Conservation (phyloP, 53 echinoderm and acorn worm genomes). For the Mesocentrotus franciscanus region DNA sequence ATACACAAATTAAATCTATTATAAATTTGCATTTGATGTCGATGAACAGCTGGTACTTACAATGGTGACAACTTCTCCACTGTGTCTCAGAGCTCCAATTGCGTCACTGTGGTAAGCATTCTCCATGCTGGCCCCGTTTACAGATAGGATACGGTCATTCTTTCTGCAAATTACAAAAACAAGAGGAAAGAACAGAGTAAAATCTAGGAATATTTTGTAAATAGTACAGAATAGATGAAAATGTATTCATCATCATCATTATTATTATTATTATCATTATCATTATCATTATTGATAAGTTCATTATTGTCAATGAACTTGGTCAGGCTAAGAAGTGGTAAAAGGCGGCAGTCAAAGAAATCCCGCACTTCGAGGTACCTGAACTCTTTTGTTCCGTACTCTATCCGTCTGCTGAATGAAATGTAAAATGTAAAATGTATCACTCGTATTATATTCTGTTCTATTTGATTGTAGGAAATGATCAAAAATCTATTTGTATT, state of each 20-base stretch:
- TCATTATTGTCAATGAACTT: too few relatives aligned
- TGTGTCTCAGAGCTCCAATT: conserved; percentile 77
- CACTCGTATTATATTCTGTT: too few relatives aligned
- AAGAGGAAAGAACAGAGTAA: not conserved
- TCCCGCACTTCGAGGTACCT: too few relatives aligned
- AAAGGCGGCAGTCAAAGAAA: too few relatives aligned
- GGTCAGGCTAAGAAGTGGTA: too few relatives aligned
- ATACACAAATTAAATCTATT: not conserved
- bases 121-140: conserved; percentile 85
- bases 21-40: too few relatives aligned
- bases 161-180: conserved; percentile 66
- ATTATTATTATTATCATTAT: not conserved
- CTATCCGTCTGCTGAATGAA: too few relatives aligned
- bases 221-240: not conserved
- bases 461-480: too few relatives aligned
- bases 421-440: too few relatives aligned
- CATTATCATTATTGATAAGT: not conserved
- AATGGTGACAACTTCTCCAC: conserved; percentile 77
- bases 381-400: too few relatives aligned
- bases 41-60: conserved; percentile 70
- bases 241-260: not conserved
- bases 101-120: conserved; percentile 86
- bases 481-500: too few relatives aligned
- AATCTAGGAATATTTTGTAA: not conserved
- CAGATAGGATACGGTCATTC: conserved; percentile 88